Evolutionary conservation across 2,797 vertebrate species (phyloP), one percentile per base, ranked within the genome.

Genomic region (Sebastes variabilis): DNA sequence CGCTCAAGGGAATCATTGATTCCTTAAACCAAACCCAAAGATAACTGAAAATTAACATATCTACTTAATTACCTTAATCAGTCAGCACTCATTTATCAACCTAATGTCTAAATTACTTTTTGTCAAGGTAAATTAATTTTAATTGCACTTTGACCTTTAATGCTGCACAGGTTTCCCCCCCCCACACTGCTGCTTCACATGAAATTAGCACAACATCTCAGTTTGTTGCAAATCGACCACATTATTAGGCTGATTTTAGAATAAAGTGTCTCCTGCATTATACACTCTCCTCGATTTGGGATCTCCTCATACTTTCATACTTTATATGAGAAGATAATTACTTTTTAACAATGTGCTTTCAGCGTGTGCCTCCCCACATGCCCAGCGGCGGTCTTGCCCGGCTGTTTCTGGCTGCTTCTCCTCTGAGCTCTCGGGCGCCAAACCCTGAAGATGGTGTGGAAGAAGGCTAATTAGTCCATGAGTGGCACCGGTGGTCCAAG

Each of bases 41-140:
- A 94, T 94, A 93, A 93, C 82, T 54, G 75, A 59, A 80, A 91
- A 95, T 94, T 93, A 89, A 90, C 92, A 94, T 93, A 92, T 93
- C 83, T 81, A 79, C 79, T 90, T 94, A 94, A 94, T 95, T 94
- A 89, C 81, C 80, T 83, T 90, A 88, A 94, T 94, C 92, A 88
- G 83, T 65, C 83, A 32, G 69, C 79, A 46, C 83, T 88, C 90
- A 87, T 94, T 93, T 94, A 94, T 95, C 92, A 93, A 87, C 66
- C 80, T 85, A 80, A 92, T 70, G 89, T 94, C 87, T 88, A 91
- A 94, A 94, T 95, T 91, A 89, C 90, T 92, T 94, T 92, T 91
- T 92, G 91, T 82, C 82, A 83, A 87, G 89, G 87, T 92, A 90
- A 93, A 93, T 95, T 93, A 67, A 92, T 93, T 93, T 93, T 79